Evolutionary conservation across 1,140 invertebrate species (phyloP), one percentile per base, ranked within the genome.

Genomic region (Schlechtendalia chinensis): DNA sequence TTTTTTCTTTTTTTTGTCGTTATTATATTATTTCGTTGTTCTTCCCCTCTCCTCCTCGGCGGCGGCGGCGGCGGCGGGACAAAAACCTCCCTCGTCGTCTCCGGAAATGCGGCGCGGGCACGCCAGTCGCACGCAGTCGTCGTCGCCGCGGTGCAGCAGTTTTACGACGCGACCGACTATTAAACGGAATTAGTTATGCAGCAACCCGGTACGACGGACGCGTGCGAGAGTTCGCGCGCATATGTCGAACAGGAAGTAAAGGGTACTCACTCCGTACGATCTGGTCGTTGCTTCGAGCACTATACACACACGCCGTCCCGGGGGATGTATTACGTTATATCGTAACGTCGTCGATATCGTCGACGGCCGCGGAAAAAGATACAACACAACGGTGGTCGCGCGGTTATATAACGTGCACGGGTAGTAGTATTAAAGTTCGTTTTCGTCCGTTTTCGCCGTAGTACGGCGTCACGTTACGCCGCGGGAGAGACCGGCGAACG

Each of bases 131-230:
- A 63, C 19, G 65, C 14, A 14, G 59, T 67, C 45, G 24, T 53
- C 16, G 24, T 45, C 19, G 32, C 47, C 58, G 50, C 61, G 1
- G 32, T 39, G n/a, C 32, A 39, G 14, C 39, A 6, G 39, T 79
- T 79, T 79, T 79, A 79, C 75, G 75, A 79, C 58, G 39, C 17
- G 5, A 32, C 10, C 16, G 8, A 58, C 75, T 79, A 79, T 79
- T 79, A 79, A 79, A 79, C 58, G 75, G 75, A 79, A 79, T 79
- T 79, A 79, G 75, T 79, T 79, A 79, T 79, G 58, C 75, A 79
- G 58, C 75, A 79, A 79, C 75, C 58, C 75, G 17, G 58, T 22
- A n/a, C 75, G 39, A 79, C 47, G 8, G 14, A 6, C 67, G 56
- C 74, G 16, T 22, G 19, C 10, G 2, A 5, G 8, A 16, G 32